Percentiles rank a stretch among this genome's conserved stretches.
phyloP scores from a whole-genome alignment of 2,797 vertebrate species.

The Galagoides demidoff region DNA sequence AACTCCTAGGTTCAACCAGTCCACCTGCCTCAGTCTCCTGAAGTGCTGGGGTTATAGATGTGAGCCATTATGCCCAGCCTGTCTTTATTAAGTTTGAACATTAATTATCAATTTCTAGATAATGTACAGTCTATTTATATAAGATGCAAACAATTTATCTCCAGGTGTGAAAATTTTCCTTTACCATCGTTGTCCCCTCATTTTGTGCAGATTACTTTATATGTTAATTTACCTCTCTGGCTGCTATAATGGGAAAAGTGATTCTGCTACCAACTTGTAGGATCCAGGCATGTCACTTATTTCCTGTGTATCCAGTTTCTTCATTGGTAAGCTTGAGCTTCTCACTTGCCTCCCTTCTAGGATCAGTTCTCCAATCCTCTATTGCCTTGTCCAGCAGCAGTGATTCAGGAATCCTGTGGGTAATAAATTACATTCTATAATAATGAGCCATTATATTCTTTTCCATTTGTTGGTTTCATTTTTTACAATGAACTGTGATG shows the following conservation, averaged over 20 bases:
- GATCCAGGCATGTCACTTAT: neutral
- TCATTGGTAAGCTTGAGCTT: neutral
- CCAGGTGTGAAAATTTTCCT: neutral
- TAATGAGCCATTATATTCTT: constrained; percentile 33
- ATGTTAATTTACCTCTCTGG: neutral
- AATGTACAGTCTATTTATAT: neutral
- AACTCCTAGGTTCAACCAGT: neutral
- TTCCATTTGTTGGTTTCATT: neutral
- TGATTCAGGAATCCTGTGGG: constrained; percentile 27
- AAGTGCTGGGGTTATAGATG: neutral
- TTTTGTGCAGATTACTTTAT: neutral
- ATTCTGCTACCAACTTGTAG: neutral
- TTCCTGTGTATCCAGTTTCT: neutral
- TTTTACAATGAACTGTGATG: constrained; percentile 22
- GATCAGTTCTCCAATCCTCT: neutral
- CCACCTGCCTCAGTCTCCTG: neutral
- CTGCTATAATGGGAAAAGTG: neutral
- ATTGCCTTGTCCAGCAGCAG: neutral
- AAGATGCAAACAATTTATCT: neutral
- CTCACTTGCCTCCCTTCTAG: neutral
- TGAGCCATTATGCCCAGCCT: neutral
- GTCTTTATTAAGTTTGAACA: neutral
- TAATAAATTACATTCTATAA: constrained; percentile 38
- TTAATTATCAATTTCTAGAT: neutral
- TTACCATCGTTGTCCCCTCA: neutral